Conservation (phyloP, 2,113 vertebrate genomes). For the Stigmatopora nigra region DNA sequence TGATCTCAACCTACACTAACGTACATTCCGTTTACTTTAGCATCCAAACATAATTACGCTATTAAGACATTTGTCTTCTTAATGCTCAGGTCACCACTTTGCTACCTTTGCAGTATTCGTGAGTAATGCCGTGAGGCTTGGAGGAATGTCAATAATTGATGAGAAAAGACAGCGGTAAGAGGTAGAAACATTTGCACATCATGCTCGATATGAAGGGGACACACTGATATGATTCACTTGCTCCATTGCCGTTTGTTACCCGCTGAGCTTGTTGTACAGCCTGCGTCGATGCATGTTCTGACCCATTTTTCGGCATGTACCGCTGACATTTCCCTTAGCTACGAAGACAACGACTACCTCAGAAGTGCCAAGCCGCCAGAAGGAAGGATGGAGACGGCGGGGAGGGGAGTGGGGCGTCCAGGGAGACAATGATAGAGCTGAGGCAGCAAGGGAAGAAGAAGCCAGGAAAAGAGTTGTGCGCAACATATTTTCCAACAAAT, state of each 20-base stretch:
- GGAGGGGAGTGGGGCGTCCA: constrained; percentile 4
- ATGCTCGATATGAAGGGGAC: constrained; percentile 48
- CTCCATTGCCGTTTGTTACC: constrained; percentile 33
- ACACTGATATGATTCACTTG: constrained; percentile 54
- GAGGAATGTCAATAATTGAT: constrained; percentile 64
- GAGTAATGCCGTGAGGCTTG: constrained; percentile 44
- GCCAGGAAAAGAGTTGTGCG: constrained; percentile 15
- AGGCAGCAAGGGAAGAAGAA: constrained; percentile 25
- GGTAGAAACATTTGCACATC: constrained; percentile 54
- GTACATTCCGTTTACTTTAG: not conserved
- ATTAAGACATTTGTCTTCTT: constrained; percentile 13
- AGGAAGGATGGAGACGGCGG: constrained; percentile 34
- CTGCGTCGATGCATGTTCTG: constrained; percentile 55
- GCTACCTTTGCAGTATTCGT: constrained; percentile 26
- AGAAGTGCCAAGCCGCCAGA: constrained; percentile 63
- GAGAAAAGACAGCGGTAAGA: constrained; percentile 60
- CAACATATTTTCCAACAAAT: constrained; percentile 62
- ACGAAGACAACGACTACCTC: constrained; percentile 63
- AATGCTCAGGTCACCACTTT: constrained; percentile 16
- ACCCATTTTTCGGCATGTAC: constrained; percentile 58
- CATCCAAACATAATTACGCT: constrained; percentile 9
- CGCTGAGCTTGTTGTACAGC: constrained; percentile 61
- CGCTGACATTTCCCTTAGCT: constrained; percentile 69
- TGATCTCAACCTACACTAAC: not conserved
- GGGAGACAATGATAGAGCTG: constrained; percentile 46